Base-by-base conservation (phyloP, 2,113 vertebrate species). In the Gasterosteus nipponicus region DNA sequence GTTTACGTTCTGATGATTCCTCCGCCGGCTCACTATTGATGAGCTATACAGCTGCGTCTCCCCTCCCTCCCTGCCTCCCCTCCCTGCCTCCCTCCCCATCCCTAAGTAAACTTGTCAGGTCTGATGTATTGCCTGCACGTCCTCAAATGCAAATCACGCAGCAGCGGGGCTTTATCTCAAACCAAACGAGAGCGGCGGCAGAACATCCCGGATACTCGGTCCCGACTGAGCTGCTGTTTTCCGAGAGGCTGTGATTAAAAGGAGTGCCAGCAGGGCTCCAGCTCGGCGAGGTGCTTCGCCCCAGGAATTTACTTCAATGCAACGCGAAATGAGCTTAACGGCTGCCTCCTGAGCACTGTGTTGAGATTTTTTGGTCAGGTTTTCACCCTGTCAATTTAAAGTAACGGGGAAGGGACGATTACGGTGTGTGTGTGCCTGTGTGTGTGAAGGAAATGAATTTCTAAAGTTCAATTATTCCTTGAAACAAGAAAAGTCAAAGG, bases 101-200 rank as follows among this genome's bases (percentile, higher is more conserved):
- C n/a, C 14, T 75, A 89, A 84, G 84, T 85, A 88, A 89, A 90
- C 82, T 61, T 90, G 89, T 89, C 91, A 88, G 84, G 42, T 14
- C 85, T 92, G 89, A 92, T 89, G 65, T 77, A 88, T 86, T 73
- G 84, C 78, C 74, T 78, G 63, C 81, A 64, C 68, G 33, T 46
- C 46, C 66, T 85, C 70, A 51, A 75, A 92, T 88, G 84, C 81
- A 91, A 91, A 90, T 87, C 87, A 79, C 75, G 42, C 73, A 57
- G 78, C 72, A 1, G 58, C 66, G 1, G 47, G 5, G 82, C 82
- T 89, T 85, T 78, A 90, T 89, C 89, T 89, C 73, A 54, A 82
- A 83, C 75, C 83, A 83, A 87, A 88, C 88, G 82, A 87, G 77
- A 85, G 79, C 63, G 66, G 77, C 49, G 22, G 63, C 69, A 60